These are phyloP conservation scores for Busseola fusca DNA, from an alignment of 2,888 invertebrate genomes.

Conservation along the genomic window DNA sequence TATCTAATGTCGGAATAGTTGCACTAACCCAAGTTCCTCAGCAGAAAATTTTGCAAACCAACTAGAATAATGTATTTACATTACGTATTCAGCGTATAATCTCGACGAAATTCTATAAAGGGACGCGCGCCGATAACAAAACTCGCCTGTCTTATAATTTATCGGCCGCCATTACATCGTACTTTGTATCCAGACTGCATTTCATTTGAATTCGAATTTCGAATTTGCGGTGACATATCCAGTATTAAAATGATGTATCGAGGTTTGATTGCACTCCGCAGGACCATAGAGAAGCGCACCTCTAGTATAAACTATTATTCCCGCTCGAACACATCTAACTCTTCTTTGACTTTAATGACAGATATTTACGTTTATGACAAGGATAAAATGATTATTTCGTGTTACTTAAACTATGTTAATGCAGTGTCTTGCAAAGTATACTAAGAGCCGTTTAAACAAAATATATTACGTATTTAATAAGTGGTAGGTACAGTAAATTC, in stretches of 20 bases:
- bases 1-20: slow-evolving; percentile 7
- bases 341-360: slow-evolving; percentile 65
- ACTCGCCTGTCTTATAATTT: slow-evolving; percentile 83
- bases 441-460: slow-evolving; percentile 25
- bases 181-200: slow-evolving; percentile 78
- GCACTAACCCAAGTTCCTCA: slow-evolving; percentile 22
- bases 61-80: slow-evolving; percentile 76
- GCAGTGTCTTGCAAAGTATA: slow-evolving; percentile 34
- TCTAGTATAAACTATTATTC: slow-evolving; percentile 58
- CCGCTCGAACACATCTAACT: slow-evolving; percentile 48
- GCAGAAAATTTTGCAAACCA: slow-evolving; percentile 60
- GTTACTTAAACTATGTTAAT: slow-evolving; percentile 42
- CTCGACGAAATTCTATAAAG: slow-evolving; percentile 85
- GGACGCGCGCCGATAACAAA: slow-evolving; percentile 82
- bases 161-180: slow-evolving; percentile 83
- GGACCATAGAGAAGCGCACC: slow-evolving; percentile 52
- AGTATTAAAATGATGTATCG: slow-evolving; percentile 88
- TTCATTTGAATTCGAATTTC: slow-evolving; percentile 88
- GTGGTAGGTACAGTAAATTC: slow-evolving; percentile 22
- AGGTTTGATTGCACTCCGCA: slow-evolving; percentile 77
- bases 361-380: slow-evolving; percentile 68
- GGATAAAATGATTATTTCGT: slow-evolving; percentile 58
- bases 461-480: slow-evolving; percentile 39
- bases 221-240: slow-evolving; percentile 86
- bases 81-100: slow-evolving; percentile 84